Evolutionary conservation across 2,113 vertebrate species (phyloP).

Genomic region (Epinephelus cyanopodus): DNA sequence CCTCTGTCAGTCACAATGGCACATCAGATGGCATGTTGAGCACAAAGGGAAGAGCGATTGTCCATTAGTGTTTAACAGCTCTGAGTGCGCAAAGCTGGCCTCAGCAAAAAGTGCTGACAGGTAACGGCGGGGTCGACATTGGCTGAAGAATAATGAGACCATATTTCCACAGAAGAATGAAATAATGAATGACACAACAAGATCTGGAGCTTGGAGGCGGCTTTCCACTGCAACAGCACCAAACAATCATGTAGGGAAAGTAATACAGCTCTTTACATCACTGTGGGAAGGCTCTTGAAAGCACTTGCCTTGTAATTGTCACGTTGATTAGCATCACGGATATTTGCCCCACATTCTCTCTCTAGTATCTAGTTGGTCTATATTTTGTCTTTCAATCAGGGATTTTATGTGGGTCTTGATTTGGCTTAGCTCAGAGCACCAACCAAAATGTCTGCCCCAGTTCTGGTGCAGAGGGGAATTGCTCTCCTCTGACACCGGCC

Average conservation of each 20-base stretch:
- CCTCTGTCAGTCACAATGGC: slow-evolving; percentile 71
- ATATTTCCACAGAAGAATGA: slow-evolving; percentile 54
- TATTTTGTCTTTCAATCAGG: slow-evolving; percentile 66
- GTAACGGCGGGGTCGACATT: slow-evolving; percentile 59
- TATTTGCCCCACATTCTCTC: slow-evolving; percentile 68
- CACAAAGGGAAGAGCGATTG: slow-evolving; percentile 69
- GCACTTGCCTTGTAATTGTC: slow-evolving; percentile 48
- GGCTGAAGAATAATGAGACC: slow-evolving; percentile 71
- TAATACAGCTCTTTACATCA: neutral
- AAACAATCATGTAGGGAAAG: slow-evolving; percentile 20
- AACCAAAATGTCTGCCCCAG: slow-evolving; percentile 73
- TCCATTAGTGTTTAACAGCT: slow-evolving; percentile 77
- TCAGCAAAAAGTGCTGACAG: slow-evolving; percentile 78
- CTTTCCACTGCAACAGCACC: neutral
- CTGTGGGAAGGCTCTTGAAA: slow-evolving; percentile 33
- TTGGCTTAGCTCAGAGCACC: slow-evolving; percentile 65
- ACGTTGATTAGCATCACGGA: slow-evolving; percentile 47
- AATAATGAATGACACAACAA: slow-evolving; percentile 55
- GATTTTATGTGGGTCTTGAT: slow-evolving; percentile 70
- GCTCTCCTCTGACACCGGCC: slow-evolving; percentile 62
- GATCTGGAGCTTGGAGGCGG: neutral
- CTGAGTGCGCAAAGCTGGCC: slow-evolving; percentile 43
- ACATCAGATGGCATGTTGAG: slow-evolving; percentile 58
- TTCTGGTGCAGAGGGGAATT: slow-evolving; percentile 69
- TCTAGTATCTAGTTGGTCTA: slow-evolving; percentile 50